Percentiles rank a stretch among this genome's conserved stretches.
Evolutionary conservation across 2,888 invertebrate species (phyloP).

Genomic region (Stenolophus ochropezus): DNA sequence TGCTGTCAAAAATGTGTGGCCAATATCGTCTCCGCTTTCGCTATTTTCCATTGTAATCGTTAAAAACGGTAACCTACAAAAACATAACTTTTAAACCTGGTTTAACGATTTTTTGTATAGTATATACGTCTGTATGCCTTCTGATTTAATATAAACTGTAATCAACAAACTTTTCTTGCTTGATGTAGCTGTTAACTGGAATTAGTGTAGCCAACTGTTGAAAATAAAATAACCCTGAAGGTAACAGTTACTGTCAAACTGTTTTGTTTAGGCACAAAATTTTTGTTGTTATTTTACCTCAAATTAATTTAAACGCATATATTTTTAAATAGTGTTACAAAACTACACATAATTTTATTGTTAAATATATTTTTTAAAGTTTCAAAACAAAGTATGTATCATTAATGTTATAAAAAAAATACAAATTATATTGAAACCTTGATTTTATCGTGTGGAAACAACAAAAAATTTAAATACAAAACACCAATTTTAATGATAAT

Average conservation of each 20-base stretch:
- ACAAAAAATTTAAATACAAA: no score
- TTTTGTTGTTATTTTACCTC: no score
- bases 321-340: no score
- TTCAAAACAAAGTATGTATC: not conserved
- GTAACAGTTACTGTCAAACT: not conserved
- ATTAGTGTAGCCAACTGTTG: not conserved
- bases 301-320: no score
- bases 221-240: not conserved
- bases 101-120: not conserved
- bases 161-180: not conserved
- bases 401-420: not conserved
- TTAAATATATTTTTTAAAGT: not conserved
- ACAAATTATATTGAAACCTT: not conserved
- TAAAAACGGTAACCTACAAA: constrained; percentile 29
- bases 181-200: not conserved
- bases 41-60: constrained; percentile 75
- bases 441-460: no score
- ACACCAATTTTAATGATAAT: no score
- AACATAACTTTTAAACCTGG: not conserved
- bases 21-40: constrained; percentile 78
- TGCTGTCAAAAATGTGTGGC: constrained; percentile 72
- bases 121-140: constrained; percentile 41
- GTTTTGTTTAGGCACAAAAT: not conserved
- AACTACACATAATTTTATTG: not conserved
- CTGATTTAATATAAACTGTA: not conserved